These are phyloP conservation scores for Chrysaora quinquecirrha DNA, from an alignment of 30 jellyfish, hydroid and myxozoan species.

Conservation along the genomic window DNA sequence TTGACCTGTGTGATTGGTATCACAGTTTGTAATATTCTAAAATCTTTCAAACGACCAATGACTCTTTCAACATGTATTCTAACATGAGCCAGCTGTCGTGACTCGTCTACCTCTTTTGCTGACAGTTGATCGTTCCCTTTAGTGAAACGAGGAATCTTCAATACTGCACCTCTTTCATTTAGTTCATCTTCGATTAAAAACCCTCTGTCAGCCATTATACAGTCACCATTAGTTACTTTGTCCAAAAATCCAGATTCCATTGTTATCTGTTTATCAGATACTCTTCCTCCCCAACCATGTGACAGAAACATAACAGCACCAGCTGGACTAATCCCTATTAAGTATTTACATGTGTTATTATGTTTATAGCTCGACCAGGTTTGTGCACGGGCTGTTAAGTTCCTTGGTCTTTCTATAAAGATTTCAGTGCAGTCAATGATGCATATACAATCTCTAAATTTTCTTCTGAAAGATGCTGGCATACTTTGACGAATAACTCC, in stretches of 20 bases:
- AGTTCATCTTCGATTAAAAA: constrained; percentile 64
- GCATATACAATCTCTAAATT: constrained; percentile 44
- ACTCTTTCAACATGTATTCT: constrained; percentile 81
- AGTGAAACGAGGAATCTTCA: constrained; percentile 63
- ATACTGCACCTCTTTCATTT: constrained; percentile 53
- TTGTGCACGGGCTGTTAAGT: constrained; percentile 5
- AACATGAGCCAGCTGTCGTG: constrained; percentile 65
- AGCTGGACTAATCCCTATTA: constrained; percentile 66
- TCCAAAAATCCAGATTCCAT: constrained; percentile 62
- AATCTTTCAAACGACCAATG: constrained; percentile 63
- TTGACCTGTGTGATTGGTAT: constrained; percentile 68
- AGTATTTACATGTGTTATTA: constrained; percentile 64
- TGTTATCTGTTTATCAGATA: constrained; percentile 69
- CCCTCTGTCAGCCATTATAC: constrained; percentile 80
- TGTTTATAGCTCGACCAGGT: constrained; percentile 54
- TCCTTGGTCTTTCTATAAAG: constrained; percentile 20
- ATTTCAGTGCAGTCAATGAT: constrained; percentile 78
- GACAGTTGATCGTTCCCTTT: constrained; percentile 73
- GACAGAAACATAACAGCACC: constrained; percentile 81
- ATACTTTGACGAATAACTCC: constrained; percentile 27
- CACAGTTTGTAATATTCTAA: constrained; percentile 34
- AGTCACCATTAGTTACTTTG: constrained; percentile 47
- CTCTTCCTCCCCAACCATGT: constrained; percentile 82
- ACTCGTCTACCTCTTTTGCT: constrained; percentile 56
- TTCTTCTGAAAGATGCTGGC: constrained; percentile 39